Conservation (phyloP, 2,113 vertebrate genomes). For the Myiozetetes cayanensis region DNA sequence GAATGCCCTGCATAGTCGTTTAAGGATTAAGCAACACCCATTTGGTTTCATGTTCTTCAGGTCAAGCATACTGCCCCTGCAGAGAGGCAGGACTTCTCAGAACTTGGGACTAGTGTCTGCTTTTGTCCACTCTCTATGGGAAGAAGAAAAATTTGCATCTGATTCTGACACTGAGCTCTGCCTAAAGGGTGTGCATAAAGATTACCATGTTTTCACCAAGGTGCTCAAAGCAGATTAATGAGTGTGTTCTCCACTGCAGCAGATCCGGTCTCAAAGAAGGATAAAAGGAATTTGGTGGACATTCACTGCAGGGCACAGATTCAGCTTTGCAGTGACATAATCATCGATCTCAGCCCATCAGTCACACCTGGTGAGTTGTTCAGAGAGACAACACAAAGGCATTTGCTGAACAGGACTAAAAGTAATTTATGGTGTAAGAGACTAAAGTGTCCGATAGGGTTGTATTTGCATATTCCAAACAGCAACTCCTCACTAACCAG, state of each 20-base stretch:
- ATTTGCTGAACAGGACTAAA: not conserved
- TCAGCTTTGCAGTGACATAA: not conserved
- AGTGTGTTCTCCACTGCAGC: not conserved
- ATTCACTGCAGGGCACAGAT: not conserved
- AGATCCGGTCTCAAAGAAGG: not conserved
- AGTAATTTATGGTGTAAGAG: rapidly evolving
- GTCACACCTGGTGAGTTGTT: not conserved
- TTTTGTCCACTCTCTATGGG: not conserved
- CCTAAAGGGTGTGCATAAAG: not conserved
- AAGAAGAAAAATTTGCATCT: not conserved
- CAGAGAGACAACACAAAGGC: not conserved
- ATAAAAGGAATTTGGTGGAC: not conserved
- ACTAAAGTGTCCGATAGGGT: not conserved
- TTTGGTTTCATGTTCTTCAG: not conserved
- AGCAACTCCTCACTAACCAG: not conserved
- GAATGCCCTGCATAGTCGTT: not conserved
- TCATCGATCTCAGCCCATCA: not conserved
- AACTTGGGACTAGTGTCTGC: not conserved
- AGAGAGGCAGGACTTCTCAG: not conserved
- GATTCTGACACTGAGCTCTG: not conserved
- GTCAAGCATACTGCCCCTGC: not conserved
- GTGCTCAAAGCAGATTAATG: not conserved
- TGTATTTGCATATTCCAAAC: not conserved
- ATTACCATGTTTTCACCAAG: not conserved
- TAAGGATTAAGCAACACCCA: not conserved